Evolutionary conservation across 2,888 invertebrate genomes (phyloP), one percentile per base, ranked within the genome.

Genomic region (Gortyna flavago): DNA sequence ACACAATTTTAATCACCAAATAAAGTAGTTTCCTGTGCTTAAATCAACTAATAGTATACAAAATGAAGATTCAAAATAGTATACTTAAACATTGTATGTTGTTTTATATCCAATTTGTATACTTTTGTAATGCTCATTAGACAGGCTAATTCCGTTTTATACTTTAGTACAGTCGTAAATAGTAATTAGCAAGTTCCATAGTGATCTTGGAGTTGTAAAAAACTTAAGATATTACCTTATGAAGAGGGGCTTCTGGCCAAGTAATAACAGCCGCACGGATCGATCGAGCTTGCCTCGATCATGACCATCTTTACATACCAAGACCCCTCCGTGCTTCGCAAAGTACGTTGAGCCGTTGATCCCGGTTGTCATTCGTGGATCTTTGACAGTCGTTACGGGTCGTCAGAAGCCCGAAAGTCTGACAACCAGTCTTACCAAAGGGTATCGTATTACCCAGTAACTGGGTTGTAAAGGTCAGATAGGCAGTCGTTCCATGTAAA

Each of bases 51-150:
- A 54, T 21, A 3, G 13, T 0, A 32, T 1, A n/a, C 6, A 62
- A 38, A 32, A 75, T 1, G 4, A 1, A 9, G 2, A 1, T 9
- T 9, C n/a, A 32, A 74, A 57, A 51, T 29, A 18, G 9, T 0
- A 7, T 74, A 8, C 0, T 2, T 65, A n/a, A 4, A 41, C 29
- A 48, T 66, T 25, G 11, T 66, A 13, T 21, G 8, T 21, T 66
- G 54, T 57, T 38, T 78, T 9, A 68, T 62, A 29, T 29, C 16
- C 25, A 29, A 13, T 62, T 41, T 35, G 54, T 32, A 57, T 21
- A 72, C 25, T n/a, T 41, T 68, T 59, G 67, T 29, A 32, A 68
- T 68, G 75, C 21, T 2, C 21, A 74, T 74, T 74, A 68, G 21
- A 64, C 57, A 41, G 0, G 41, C 44, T 76, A 69, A 80, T 69